Conservation (phyloP, 1,140 invertebrate genomes). For the Hylyphantes graminicola region DNA sequence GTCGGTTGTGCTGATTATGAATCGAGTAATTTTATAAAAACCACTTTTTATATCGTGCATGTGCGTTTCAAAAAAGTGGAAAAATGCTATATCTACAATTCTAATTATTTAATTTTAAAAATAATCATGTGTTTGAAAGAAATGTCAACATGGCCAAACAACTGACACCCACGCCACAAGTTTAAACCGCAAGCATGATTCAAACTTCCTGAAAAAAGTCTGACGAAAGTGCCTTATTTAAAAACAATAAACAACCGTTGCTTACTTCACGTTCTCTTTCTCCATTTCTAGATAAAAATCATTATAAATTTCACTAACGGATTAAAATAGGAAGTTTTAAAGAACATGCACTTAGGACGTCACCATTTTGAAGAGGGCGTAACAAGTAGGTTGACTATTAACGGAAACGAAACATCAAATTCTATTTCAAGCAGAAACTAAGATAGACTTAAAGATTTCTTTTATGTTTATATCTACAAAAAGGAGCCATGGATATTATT, state of each 20-base stretch:
- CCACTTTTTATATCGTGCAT: too few relatives aligned
- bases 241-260: not conserved
- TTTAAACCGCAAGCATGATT: not conserved
- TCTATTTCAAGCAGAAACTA: conserved; percentile 37
- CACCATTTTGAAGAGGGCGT: conserved; percentile 18
- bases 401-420: conserved; percentile 25
- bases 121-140: too few relatives aligned
- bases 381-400: conserved; percentile 29
- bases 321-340: not conserved
- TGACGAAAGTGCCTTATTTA: not conserved
- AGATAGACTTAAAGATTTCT: conserved; percentile 27
- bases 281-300: not conserved
- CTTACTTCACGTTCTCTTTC: not conserved
- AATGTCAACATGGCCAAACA: not conserved
- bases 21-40: too few relatives aligned
- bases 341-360: not conserved
- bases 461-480: too few relatives aligned
- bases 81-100: too few relatives aligned
- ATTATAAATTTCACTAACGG: not conserved
- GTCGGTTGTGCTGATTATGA: too few relatives aligned
- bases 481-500: too few relatives aligned
- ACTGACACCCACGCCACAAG: not conserved
- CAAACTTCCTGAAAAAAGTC: not conserved
- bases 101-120: too few relatives aligned
- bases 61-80: too few relatives aligned